These are phyloP conservation scores for Oscarella lobularis DNA, from an alignment of 37 sponge, comb jelly and placozoan species.

Conservation along the genomic window DNA sequence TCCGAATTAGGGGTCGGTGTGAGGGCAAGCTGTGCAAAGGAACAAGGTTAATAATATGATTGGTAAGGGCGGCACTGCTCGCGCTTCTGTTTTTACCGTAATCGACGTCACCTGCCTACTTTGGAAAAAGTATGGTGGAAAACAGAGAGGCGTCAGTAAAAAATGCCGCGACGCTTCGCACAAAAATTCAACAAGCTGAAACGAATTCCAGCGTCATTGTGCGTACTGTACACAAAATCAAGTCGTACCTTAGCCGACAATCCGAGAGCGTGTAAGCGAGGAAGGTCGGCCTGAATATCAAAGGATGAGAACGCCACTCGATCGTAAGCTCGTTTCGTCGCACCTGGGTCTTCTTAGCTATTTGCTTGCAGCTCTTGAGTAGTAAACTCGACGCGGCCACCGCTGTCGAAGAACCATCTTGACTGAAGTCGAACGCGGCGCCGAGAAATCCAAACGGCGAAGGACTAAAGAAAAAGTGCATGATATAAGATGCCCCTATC, in stretches of 20 bases:
- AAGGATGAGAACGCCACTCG: no score
- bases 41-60: not conserved
- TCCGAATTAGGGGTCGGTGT: not conserved
- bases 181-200: not conserved
- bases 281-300: no score
- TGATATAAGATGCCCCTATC: no score
- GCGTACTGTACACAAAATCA: no score
- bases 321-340: no score
- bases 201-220: no score
- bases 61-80: not conserved
- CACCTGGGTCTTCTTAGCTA: not conserved
- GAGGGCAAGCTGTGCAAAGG: not conserved
- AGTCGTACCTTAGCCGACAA: no score
- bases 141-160: not conserved
- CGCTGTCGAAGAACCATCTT: not conserved
- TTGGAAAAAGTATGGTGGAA: not conserved
- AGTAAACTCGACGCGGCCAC: not conserved
- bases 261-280: no score
- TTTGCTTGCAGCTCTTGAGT: not conserved
- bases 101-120: not conserved
- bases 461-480: no score
- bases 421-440: not conserved
- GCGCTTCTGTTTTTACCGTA: not conserved
- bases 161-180: not conserved
- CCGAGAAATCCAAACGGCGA: not conserved